Base-by-base conservation (phyloP, 2,113 vertebrate genomes). In the Empidonax traillii region DNA sequence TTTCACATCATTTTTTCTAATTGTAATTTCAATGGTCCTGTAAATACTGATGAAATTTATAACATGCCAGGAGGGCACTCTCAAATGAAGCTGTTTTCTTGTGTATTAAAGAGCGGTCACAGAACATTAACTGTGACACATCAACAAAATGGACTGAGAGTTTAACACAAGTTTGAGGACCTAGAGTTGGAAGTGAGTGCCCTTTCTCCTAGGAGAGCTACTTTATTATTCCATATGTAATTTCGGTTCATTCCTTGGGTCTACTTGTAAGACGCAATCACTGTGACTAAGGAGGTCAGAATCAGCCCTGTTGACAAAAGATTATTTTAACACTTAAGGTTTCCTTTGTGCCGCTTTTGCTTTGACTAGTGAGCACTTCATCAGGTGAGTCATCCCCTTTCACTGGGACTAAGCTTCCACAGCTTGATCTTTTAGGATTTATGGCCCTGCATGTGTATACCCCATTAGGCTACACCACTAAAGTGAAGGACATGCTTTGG, bases 351-450 rank as follows among this genome's bases (percentile, higher is more conserved):
- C n/a, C 0, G 12, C 68, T 78, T 92, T 89, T 95, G 80, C 89
- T 89, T 92, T 91, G 84, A 87, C 80, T 89, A 78, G 76, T 19
- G 76, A 94, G 89, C 73, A 83, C 85, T 96, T 92, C 63, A 94
- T 88, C 94, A 92, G 95, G 92, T 96, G 92, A 96, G 82, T 95
- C 95, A 97, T 61, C 22, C 28, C 53, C 75, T 79, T 90, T 94
- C 85, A 79, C 78, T 23, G 44, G 62, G 78, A 93, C 90, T 95
- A 91, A 90, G 78, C 90, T 76, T 61, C 67, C 95, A 92, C 95
- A 96, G 95, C 66, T 93, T 90, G 94, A 94, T 92, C 76, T 52
- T 6, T 75, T 61, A 86, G 68, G 91, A 94, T 95, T 93, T 93
- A 87, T 78, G 73, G 84, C 69, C 31, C 78, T 56, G 62, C 68